Percentiles rank a stretch among this genome's conserved stretches.
Conservation (phyloP, 2,888 invertebrate species). For the Cantharis flavilabris region DNA sequence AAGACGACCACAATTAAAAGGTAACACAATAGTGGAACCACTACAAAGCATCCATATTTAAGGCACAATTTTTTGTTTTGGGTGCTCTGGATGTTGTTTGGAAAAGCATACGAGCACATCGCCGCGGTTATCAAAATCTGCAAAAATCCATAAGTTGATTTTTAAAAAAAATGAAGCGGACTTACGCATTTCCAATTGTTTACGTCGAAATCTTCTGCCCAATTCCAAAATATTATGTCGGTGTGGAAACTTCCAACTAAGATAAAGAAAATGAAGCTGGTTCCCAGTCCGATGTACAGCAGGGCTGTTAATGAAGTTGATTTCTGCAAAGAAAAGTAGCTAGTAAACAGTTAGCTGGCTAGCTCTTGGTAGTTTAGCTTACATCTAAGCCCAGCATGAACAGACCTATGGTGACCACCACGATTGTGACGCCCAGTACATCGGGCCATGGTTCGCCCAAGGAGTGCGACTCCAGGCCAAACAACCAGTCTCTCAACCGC, state of each 20-base stretch:
- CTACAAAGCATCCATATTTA: constrained; percentile 47
- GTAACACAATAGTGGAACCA: constrained; percentile 53
- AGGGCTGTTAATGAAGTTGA: constrained; percentile 52
- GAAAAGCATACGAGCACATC: constrained; percentile 53
- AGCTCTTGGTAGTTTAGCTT: constrained; percentile 19
- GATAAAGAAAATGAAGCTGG: constrained; percentile 53
- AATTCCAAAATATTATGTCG: constrained; percentile 51
- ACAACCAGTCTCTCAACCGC: constrained; percentile 63
- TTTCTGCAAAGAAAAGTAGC: constrained; percentile 46
- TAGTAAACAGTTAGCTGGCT: too few species aligned
- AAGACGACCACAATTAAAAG: constrained; percentile 49
- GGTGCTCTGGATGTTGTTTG: constrained; percentile 47
- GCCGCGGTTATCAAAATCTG: constrained; percentile 54
- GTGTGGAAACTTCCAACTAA: constrained; percentile 52
- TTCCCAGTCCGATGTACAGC: constrained; percentile 46
- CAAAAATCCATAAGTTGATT: constrained; percentile 25
- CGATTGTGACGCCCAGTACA: constrained; percentile 64
- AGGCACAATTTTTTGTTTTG: constrained; percentile 40
- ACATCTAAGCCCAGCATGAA: constrained; percentile 70
- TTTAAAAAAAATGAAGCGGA: background rate
- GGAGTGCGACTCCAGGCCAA: constrained; percentile 63
- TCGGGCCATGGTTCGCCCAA: constrained; percentile 69
- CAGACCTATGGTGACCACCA: constrained; percentile 64
- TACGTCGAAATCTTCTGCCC: constrained; percentile 48
- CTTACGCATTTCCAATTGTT: constrained; percentile 48